Conservation (phyloP, 2,797 vertebrate species). For the Sardinella longiceps region DNA sequence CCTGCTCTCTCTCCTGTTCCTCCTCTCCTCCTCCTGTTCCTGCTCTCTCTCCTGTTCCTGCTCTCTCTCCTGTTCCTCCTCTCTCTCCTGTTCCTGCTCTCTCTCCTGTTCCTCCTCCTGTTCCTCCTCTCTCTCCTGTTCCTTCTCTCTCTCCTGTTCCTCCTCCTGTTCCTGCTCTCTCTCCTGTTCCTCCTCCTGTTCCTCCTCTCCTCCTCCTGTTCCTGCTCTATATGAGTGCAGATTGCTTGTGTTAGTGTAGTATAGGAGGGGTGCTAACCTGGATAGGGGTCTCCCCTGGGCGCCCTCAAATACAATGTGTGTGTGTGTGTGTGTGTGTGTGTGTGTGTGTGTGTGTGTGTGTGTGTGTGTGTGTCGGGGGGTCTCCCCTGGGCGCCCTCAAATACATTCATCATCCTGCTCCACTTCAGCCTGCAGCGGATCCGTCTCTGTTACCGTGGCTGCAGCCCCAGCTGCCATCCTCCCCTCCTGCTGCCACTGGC, state of each 20-base stretch:
- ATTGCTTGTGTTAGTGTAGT: constrained; percentile 70
- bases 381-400: constrained; percentile 71
- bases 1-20: constrained; percentile 63
- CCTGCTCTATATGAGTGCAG: constrained; percentile 67
- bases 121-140: constrained; percentile 64
- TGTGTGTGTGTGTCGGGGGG: too few relatives aligned
- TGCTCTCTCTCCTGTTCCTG: constrained; percentile 64
- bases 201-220: constrained; percentile 62
- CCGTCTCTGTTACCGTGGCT: constrained; percentile 63
- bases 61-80: constrained; percentile 64
- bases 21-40: constrained; percentile 59
- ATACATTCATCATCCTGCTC: constrained; percentile 82
- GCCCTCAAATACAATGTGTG: constrained; percentile 76
- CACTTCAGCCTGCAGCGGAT: constrained; percentile 76
- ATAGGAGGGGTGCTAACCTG: constrained; percentile 72
- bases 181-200: constrained; percentile 63
- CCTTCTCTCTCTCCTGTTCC: constrained; percentile 66
- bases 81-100: constrained; percentile 56
- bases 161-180: constrained; percentile 64
- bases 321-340: too few relatives aligned
- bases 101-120: too few relatives aligned
- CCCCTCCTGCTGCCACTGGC: constrained; percentile 46
- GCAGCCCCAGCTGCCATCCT: constrained; percentile 52
- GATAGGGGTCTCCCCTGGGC: constrained; percentile 71
- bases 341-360: too few relatives aligned